phyloP scores from a whole-genome alignment of 2,113 vertebrate species.

The Cyanoramphus novaezelandiae region DNA sequence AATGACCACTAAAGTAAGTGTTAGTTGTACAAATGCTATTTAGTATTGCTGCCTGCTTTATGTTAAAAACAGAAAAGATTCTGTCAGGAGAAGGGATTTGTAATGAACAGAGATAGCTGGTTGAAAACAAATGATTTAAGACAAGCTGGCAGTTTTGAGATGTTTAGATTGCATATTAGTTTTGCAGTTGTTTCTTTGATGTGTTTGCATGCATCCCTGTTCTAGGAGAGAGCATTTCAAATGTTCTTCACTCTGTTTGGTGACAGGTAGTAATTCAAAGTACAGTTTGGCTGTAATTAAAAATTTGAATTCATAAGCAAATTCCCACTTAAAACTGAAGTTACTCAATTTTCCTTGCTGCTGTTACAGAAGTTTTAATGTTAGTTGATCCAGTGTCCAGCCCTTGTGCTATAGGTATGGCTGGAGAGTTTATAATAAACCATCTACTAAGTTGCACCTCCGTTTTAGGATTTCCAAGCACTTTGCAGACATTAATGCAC shows the following conservation, averaged over 20 bases:
- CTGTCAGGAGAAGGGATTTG: neutral
- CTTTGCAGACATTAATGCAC: neutral
- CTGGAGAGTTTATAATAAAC: neutral
- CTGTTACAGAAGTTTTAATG: neutral
- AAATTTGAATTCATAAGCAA: neutral
- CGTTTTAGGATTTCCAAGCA: neutral
- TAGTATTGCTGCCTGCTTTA: neutral
- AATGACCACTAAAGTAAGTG: rapidly evolving
- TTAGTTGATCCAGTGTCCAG: neutral
- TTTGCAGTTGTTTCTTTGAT: neutral
- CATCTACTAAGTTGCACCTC: neutral
- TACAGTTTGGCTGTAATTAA: neutral
- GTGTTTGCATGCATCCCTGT: neutral
- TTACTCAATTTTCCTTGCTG: neutral
- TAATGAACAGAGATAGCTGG: rapidly evolving
- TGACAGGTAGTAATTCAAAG: neutral
- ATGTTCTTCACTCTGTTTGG: neutral
- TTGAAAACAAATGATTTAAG: neutral
- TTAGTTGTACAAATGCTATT: neutral
- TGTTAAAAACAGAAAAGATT: neutral
- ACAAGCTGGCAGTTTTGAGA: neutral
- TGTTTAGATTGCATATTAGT: neutral
- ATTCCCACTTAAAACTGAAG: neutral
- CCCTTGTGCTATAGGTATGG: neutral
- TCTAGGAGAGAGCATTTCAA: neutral